Base-by-base conservation (phyloP, 2,797 vertebrate genomes). In the Mormyrus hasselquistii region DNA sequence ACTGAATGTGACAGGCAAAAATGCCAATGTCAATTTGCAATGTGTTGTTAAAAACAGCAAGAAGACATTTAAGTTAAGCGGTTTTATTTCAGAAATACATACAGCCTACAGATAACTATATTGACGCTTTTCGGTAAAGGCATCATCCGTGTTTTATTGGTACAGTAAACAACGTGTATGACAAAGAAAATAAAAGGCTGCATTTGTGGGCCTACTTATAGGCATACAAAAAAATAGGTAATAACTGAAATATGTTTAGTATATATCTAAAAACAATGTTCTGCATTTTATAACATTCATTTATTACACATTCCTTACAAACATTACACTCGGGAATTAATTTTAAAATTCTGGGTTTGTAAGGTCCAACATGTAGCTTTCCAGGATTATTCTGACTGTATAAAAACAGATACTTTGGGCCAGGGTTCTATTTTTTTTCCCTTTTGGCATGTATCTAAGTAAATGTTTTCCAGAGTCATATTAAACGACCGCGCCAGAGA, bases 271-370 rank as follows among this genome's bases (percentile, higher is more conserved):
- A 82, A 82, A 44, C 16, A 44, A 47, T 9, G 41, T 82, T 73
- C 34, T 73, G 38, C 41, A 82, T 47, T 82, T 44, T 47, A 82
- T 82, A 14, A 38, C 76, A 82, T 44, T 82, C 16, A 82, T 82
- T 82, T 82, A 82, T 82, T 47, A 82, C 76, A 82, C 49, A 22
- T 52, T 85, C 47, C 47, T 52, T 49, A 85, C 12, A 29, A 85
- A 85, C n/a, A 85, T 29, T 7, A 29, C 3, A 25, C 9, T 85
- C 49, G 25, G 22, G 49, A 52, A 52, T 85, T 25, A 52, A 52
- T 85, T 85, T 52, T 25, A 85, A 52, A 85, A 85, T 85, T 85
- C 82, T 85, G 7, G 22, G n/a, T 85, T 85, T 85, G 82, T 49
- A 85, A 50, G 82, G 49, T 85, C 22, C 41, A 47, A 29, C 47